Conservation (phyloP, 1,140 invertebrate genomes). For the Drosophila navojoa region DNA sequence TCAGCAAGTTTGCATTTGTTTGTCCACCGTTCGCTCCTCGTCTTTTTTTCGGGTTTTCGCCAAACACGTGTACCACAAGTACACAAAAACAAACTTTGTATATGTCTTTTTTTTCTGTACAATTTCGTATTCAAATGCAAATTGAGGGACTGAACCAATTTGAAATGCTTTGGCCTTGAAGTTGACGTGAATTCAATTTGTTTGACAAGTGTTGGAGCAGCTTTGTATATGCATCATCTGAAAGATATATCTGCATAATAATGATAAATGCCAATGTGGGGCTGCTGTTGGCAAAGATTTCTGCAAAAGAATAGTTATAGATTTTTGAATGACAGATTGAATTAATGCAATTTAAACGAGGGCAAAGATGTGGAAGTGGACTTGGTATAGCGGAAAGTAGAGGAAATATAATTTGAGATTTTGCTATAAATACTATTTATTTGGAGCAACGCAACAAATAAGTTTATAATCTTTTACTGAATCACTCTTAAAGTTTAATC, state of each 20-base stretch:
- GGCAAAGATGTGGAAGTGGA: no score
- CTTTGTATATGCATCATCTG: neutral
- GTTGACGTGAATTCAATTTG: constrained; percentile 39
- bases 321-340: no score
- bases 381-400: no score
- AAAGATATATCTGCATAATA: constrained; percentile 42
- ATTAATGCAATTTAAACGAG: no score
- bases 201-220: constrained; percentile 27
- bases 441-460: no score
- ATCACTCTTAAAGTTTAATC: no score
- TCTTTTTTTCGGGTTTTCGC: constrained; percentile 6
- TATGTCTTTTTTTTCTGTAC: no score
- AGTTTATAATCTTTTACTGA: no score
- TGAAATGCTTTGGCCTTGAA: constrained; percentile 72
- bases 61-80: constrained; percentile 52
- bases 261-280: constrained; percentile 15
- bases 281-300: neutral
- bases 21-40: constrained; percentile 18
- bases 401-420: no score
- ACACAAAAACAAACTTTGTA: neutral
- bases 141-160: constrained; percentile 60
- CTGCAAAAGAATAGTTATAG: neutral
- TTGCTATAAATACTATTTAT: no score
- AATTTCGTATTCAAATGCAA: constrained; percentile 61
- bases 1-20: constrained; percentile 23